These are phyloP conservation scores for Microcebus ravelobensis DNA, from an alignment of 2,113 vertebrate species.

Conservation along the genomic window DNA sequence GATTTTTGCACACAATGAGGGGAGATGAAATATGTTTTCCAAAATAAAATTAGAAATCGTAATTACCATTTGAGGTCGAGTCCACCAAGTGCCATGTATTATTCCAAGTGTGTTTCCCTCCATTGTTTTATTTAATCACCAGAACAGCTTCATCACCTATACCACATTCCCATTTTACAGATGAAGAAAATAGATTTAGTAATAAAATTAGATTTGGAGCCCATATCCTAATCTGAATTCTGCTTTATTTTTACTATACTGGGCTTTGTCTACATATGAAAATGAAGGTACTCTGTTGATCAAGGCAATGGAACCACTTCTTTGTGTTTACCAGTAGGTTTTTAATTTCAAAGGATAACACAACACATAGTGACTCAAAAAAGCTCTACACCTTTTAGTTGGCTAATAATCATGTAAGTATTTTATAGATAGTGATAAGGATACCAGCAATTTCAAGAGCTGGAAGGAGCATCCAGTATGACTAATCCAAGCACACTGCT, in stretches of 20 bases:
- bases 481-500: not conserved
- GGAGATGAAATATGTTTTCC: constrained; percentile 29
- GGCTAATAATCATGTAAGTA: not conserved
- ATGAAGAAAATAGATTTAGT: not conserved
- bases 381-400: not conserved
- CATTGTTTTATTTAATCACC: constrained; percentile 12
- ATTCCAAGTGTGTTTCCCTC: not conserved
- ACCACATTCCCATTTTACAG: constrained; percentile 1
- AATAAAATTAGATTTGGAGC: not conserved
- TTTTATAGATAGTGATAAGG: not conserved
- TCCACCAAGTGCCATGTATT: not conserved
- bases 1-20: constrained; percentile 39
- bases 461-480: not conserved
- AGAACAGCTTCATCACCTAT: not conserved
- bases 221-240: not conserved
- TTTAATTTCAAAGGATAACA: not conserved
- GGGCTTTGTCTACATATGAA: not conserved
- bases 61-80: not conserved
- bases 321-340: not conserved
- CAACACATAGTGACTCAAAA: not conserved
- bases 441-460: not conserved
- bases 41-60: constrained; percentile 49
- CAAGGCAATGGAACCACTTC: not conserved
- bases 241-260: not conserved
- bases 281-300: not conserved